Conservation (phyloP, 2,888 invertebrate species). For the Melinopterus prodromus region DNA sequence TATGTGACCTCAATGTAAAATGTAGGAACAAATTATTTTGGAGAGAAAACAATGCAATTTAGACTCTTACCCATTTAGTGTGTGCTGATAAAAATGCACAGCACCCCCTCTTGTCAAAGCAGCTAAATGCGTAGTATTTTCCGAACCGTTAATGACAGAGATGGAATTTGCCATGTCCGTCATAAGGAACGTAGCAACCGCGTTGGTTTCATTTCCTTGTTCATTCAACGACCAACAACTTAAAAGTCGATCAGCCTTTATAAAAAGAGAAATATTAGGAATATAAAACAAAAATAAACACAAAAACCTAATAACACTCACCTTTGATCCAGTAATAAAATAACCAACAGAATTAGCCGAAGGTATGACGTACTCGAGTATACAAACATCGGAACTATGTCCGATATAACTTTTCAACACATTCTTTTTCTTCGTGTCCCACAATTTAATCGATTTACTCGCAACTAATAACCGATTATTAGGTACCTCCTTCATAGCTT, state of each 20-base stretch:
- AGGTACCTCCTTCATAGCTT: constrained; percentile 69
- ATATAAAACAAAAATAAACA: not conserved
- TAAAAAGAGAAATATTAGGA: constrained; percentile 35
- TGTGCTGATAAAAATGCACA: constrained; percentile 79
- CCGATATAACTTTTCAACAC: constrained; percentile 71
- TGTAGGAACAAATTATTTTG: not conserved
- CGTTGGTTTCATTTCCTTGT: constrained; percentile 60
- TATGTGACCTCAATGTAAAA: too few species aligned
- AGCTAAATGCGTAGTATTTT: constrained; percentile 62
- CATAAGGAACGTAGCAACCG: constrained; percentile 69
- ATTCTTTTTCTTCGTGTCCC: constrained; percentile 68
- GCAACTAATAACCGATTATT: constrained; percentile 59
- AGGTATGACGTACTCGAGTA: constrained; percentile 58
- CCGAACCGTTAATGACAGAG: constrained; percentile 62
- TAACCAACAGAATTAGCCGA: constrained; percentile 54
- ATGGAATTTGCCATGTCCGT: constrained; percentile 72
- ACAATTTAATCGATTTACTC: constrained; percentile 66
- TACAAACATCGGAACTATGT: constrained; percentile 67
- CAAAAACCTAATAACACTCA: constrained; percentile 41
- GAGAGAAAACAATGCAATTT: too few species aligned
- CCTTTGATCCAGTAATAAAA: constrained; percentile 61
- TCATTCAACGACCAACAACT: constrained; percentile 63
- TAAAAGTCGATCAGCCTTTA: constrained; percentile 59
- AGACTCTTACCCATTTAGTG: constrained; percentile 74
- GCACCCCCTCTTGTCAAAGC: constrained; percentile 78